These are phyloP conservation scores for Ranitomeya variabilis DNA, from an alignment of 2,113 vertebrate genomes.

Conservation along the genomic window DNA sequence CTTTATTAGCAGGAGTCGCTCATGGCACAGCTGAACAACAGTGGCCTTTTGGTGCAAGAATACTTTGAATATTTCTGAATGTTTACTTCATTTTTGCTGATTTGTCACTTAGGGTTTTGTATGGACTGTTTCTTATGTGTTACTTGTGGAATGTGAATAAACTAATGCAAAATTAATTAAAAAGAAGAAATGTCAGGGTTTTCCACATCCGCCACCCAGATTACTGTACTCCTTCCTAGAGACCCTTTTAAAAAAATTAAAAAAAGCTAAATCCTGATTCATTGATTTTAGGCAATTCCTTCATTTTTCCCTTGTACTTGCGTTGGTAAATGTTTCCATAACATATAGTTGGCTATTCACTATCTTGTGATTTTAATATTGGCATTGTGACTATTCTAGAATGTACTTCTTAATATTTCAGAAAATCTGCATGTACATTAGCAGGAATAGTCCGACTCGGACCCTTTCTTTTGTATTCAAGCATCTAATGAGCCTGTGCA, in stretches of 20 bases:
- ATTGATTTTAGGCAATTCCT: too few relatives aligned
- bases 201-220: neutral
- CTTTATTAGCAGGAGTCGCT: neutral
- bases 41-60: neutral
- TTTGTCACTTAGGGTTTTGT: neutral
- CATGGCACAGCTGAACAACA: neutral
- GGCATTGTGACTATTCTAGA: too few relatives aligned
- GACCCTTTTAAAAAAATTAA: neutral
- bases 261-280: too few relatives aligned
- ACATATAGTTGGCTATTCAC: too few relatives aligned
- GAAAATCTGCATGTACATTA: too few relatives aligned
- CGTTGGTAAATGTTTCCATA: too few relatives aligned
- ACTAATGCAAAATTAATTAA: neutral
- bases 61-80: constrained; percentile 8
- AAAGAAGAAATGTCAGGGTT: neutral
- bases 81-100: neutral
- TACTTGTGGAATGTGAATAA: neutral
- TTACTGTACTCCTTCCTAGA: neutral
- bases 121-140: neutral
- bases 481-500: too few relatives aligned
- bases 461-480: too few relatives aligned
- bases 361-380: too few relatives aligned
- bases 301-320: too few relatives aligned
- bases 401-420: too few relatives aligned
- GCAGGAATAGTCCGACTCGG: too few relatives aligned